These are phyloP conservation scores for Lynx canadensis DNA, from an alignment of 2,113 vertebrate species.

Conservation along the genomic window DNA sequence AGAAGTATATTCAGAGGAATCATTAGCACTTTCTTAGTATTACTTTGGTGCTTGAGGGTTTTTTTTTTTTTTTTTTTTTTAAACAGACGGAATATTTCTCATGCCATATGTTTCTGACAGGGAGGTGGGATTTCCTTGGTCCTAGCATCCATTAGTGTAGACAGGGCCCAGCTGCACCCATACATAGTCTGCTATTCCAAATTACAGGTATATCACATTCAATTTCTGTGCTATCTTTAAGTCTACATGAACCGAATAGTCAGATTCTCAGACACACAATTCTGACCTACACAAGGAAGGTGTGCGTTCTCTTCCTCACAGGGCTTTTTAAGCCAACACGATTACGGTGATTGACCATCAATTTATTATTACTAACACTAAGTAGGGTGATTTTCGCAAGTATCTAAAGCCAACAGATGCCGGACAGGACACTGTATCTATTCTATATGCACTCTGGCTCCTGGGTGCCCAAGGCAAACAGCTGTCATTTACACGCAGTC, in stretches of 20 bases:
- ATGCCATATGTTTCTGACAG: background rate
- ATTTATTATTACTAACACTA: background rate
- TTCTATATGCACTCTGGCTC: constrained; percentile 66
- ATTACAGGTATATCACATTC: background rate
- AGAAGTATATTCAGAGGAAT: background rate
- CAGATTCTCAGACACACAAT: background rate
- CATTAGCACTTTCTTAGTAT: constrained; percentile 29
- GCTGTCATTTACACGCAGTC: constrained; percentile 84
- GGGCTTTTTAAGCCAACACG: rapidly evolving
- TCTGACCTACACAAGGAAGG: background rate
- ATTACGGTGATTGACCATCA: background rate
- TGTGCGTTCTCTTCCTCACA: background rate
- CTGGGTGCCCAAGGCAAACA: constrained; percentile 81
- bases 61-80: background rate
- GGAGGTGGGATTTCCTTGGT: constrained; percentile 46
- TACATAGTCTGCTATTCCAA: background rate
- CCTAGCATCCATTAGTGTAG: background rate
- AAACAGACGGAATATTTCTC: constrained; percentile 37
- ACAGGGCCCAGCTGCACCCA: background rate
- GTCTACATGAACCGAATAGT: background rate
- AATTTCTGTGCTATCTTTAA: constrained; percentile 45
- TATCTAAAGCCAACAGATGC: constrained; percentile 57
- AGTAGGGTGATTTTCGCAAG: constrained; percentile 56
- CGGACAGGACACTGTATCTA: constrained; percentile 65
- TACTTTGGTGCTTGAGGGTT: background rate